Evolutionary conservation across 2,113 vertebrate species (phyloP), one percentile per base, ranked within the genome.

Genomic region (Indicator maculatus): DNA sequence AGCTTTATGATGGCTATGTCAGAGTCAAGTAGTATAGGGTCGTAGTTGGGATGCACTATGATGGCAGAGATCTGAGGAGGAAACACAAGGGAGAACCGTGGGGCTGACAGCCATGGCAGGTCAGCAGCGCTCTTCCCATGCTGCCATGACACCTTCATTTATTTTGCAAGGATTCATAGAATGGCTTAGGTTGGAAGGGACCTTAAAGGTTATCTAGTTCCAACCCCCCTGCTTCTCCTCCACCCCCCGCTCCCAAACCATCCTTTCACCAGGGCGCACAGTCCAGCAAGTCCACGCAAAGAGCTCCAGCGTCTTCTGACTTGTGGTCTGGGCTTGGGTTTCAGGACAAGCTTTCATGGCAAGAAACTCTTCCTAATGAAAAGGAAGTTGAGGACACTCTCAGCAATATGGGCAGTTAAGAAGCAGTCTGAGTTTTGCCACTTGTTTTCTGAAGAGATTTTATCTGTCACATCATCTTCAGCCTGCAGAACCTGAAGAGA

Each of bases 1-100:
- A 99, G 98, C 95, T 99, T 99, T 86, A 99, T 95, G 84, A 99
- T 73, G 5, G 99, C 99, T 8, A 99, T 97, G 93, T 99, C 99
- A 11, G 98, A 98, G 91, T 99, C 99, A 17, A 99, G 98, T 88
- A 99, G 97, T 93, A 99, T 97, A 5, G 99, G 99, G 83, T 99
- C 99, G 1, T 99, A 99, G 97, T 99, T 99, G 61, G 98, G 98
- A 86, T 99, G 99, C 61, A 99, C 97, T 66, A 98, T 97, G 93
- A 99, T 95, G 30, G 98, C 98, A 80, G 98, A 98, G 92, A 99
- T 98, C 99, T 99, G 88, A 38, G 84, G 71, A 84, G 45, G 31
- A 94, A 95, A 38, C 39, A 39, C 36, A 88, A 55, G 63, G 63
- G 81, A 88, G 70, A 94, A 75, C 59, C 39, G 11, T 11, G 45